Evolutionary conservation across 1,140 invertebrate species (phyloP).

Genomic region (Danaus plexippus): DNA sequence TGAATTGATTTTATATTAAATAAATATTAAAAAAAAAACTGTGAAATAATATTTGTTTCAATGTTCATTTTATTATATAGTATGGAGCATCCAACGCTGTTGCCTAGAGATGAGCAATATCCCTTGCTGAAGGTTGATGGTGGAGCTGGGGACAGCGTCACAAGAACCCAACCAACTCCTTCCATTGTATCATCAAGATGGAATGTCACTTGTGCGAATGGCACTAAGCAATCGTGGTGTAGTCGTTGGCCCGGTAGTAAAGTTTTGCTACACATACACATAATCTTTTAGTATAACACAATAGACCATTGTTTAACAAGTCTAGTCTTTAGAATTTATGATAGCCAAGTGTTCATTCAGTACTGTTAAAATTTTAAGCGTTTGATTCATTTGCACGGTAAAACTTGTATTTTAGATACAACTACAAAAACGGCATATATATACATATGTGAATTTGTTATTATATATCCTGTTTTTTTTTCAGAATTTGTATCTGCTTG

Average conservation of each 20-base stretch:
- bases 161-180: constrained; percentile 1
- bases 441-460: constrained; percentile 5
- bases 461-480: constrained; percentile 20
- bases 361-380: no score
- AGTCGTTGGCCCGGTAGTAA: constrained; percentile 47
- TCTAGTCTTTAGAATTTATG: no score
- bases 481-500: constrained; percentile 53
- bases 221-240: constrained; percentile 35
- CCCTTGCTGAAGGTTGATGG: constrained; percentile 43
- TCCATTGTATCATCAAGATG: constrained; percentile 22
- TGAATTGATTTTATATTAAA: no score
- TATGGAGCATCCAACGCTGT: constrained; percentile 25
- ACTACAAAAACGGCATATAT: not conserved
- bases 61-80: constrained; percentile 8
- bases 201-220: constrained; percentile 28
- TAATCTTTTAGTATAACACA: not conserved
- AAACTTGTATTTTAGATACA: not conserved
- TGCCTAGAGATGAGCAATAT: constrained; percentile 42
- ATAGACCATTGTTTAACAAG: no score
- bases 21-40: not conserved
- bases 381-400: not conserved
- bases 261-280: not conserved
- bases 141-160: constrained; percentile 18
- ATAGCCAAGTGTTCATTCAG: no score
- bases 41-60: not conserved